Evolutionary conservation across 2,888 invertebrate genomes (phyloP), one percentile per base, ranked within the genome.

Genomic region (Idaea dimidiata): DNA sequence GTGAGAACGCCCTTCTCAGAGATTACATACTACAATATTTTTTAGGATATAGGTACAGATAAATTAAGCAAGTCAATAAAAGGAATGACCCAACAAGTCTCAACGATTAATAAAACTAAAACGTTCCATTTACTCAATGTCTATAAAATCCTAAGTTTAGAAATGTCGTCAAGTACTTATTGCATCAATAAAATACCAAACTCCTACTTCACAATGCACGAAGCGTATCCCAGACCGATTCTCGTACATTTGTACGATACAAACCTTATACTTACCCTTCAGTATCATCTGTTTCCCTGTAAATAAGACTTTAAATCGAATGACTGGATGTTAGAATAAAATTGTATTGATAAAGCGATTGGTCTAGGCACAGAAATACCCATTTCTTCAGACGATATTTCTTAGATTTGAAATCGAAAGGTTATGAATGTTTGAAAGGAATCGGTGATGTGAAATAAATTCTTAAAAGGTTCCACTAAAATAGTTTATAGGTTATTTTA

Each of bases 161-260:
- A 78, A 77, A 72, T 70, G 72, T 78, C 77, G 72, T 80, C 77
- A 75, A 84, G 81, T 81, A 76, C 83, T 87, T 87, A 88, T 87
- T 86, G 84, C 86, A 80, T 84, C 87, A 80, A 88, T 88, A 87
- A 88, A 88, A 86, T 77, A 73, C 76, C 80, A 8, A 43, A 43
- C 2, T 43, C 43, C 43, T 43, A 43, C 43, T 78, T 78, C 79
- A 80, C 82, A 86, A 83, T 82, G 81, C 81, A 81, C 75, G 64
- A 74, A 79, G 73, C 80, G 74, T 79, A 77, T 80, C 77, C 77
- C 79, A 78, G 77, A 80, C 76, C 78, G 72, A 82, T 79, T 80
- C 76, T 73, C 58, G 70, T 74, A 72, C 74, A 75, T 72, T 75
- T 68, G 66, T 57, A 68, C 67, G 73, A 17, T 70, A 70, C 58